These are phyloP conservation scores for Taeniopygia guttata DNA, from an alignment of 2,797 vertebrate species.

Conservation along the genomic window DNA sequence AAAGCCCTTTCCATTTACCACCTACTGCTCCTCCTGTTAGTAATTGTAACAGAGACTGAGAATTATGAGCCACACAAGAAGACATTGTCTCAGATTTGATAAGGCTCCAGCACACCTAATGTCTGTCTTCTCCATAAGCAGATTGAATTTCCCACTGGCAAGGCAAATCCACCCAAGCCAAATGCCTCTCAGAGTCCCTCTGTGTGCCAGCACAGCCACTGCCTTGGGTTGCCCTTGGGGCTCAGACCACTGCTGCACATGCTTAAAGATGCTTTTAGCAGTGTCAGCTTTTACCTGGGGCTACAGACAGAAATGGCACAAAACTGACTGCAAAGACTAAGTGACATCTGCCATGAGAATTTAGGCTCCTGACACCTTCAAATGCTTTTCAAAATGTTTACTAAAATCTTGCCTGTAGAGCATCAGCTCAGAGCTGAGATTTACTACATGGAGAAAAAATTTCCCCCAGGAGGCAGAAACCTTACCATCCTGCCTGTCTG, in stretches of 20 bases:
- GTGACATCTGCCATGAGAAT: not conserved
- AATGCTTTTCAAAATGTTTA: not conserved
- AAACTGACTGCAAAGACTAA: not conserved
- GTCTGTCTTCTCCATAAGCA: not conserved
- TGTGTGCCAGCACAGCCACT: rapidly evolving
- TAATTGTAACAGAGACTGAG: not conserved
- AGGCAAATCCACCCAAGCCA: not conserved
- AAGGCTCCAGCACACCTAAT: rapidly evolving
- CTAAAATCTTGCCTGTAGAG: not conserved
- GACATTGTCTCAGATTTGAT: not conserved
- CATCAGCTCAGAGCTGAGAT: not conserved
- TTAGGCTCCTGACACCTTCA: not conserved
- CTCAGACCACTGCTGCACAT: not conserved
- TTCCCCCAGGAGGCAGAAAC: not conserved
- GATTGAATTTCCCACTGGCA: not conserved
- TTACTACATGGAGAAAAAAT: not conserved
- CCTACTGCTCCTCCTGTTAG: not conserved
- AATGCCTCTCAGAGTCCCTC: no score
- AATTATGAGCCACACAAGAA: not conserved
- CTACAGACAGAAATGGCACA: not conserved
- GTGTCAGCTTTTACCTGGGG: not conserved
- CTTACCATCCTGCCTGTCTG: not conserved
- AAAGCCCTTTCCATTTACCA: slow-evolving; percentile 5
- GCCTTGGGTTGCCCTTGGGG: not conserved
- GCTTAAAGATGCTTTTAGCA: not conserved